Percentiles rank a stretch among this genome's conserved stretches.
Evolutionary conservation across 1,140 invertebrate species (phyloP).

Genomic region (Adelges cooleyi): DNA sequence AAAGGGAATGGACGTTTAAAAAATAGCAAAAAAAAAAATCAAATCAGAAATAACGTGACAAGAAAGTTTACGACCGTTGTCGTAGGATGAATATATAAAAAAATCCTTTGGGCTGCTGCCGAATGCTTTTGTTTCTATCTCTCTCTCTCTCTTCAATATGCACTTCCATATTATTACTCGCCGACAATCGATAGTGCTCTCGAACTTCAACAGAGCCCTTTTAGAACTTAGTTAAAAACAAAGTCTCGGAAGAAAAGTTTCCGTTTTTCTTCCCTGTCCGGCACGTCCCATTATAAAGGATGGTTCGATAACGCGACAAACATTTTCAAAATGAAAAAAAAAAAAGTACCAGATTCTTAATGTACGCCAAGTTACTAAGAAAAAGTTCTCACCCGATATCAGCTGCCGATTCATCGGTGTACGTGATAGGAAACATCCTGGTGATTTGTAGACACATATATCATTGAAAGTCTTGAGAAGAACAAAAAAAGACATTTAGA

Average conservation of each 20-base stretch:
- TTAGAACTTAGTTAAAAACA: conserved; percentile 25
- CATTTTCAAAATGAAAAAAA: conserved; percentile 14
- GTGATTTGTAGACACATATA: background rate
- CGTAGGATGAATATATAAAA: too few relatives aligned
- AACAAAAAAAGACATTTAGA: background rate
- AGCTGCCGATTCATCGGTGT: background rate
- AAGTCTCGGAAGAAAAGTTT: conserved; percentile 25
- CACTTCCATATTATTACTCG: background rate
- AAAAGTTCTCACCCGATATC: conserved; percentile 1
- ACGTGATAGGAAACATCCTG: background rate
- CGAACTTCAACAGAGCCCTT: conserved; percentile 8
- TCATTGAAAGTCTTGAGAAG: too few relatives aligned
- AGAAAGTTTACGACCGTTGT: too few relatives aligned
- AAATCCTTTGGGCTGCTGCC: too few relatives aligned
- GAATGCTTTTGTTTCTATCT: too few relatives aligned
- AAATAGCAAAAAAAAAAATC: too few relatives aligned
- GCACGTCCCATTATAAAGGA: background rate
- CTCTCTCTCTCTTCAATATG: too few relatives aligned
- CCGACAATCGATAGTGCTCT: background rate
- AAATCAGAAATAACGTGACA: too few relatives aligned
- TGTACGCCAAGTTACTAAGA: background rate
- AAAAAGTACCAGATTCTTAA: conserved; percentile 21
- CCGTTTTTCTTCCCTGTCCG: background rate
- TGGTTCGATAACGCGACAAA: conserved; percentile 19
- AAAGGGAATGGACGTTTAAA: too few relatives aligned